These are phyloP conservation scores for Myocastor coypus DNA, from an alignment of 2,113 vertebrate species.

Conservation along the genomic window DNA sequence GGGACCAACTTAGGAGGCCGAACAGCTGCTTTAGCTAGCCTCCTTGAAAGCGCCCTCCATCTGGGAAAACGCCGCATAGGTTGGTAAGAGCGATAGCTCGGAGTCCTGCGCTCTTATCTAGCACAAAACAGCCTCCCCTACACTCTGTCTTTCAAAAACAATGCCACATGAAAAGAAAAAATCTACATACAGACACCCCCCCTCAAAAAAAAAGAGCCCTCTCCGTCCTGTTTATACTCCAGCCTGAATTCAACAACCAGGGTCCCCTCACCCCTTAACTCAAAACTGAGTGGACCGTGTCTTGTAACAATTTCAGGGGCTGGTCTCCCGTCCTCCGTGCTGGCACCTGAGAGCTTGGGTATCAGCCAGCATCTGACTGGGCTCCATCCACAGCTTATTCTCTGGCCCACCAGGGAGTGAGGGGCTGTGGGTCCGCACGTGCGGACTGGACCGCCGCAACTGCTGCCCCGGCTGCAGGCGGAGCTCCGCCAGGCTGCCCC, in stretches of 20 bases:
- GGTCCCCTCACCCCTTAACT: neutral
- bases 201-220: neutral
- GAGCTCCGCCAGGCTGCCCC: neutral
- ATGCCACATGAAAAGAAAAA: neutral
- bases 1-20: neutral
- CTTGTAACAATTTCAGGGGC: neutral
- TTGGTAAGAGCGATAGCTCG: neutral
- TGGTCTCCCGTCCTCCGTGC: neutral
- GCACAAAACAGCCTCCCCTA: neutral
- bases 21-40: neutral
- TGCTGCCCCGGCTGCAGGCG: neutral
- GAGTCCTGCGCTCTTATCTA: neutral
- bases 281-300: neutral
- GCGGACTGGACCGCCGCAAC: neutral
- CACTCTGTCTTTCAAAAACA: neutral
- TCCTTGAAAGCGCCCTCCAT: neutral
- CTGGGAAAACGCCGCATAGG: neutral
- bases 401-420: neutral
- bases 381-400: neutral
- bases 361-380: neutral
- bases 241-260: neutral
- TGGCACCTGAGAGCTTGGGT: neutral
- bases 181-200: neutral
- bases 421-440: neutral
- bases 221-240: neutral